Conservation (phyloP, 2,113 vertebrate genomes). For the Lontra canadensis region DNA sequence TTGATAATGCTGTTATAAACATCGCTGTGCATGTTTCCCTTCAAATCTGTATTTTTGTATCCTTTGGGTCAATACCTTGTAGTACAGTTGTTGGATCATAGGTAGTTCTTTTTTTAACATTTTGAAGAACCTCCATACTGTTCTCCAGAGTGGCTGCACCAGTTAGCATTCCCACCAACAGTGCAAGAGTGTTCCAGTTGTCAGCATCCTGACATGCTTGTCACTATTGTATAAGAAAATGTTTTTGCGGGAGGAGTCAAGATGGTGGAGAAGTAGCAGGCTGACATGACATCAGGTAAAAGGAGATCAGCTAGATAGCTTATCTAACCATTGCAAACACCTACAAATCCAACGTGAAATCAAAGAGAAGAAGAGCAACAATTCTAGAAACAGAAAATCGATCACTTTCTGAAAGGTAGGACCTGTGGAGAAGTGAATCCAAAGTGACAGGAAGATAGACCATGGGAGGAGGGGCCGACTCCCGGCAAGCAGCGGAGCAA, state of each 20-base stretch:
- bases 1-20: neutral
- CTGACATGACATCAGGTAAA: too few species aligned
- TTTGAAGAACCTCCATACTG: neutral
- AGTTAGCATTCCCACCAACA: neutral
- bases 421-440: too few species aligned
- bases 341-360: too few species aligned
- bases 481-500: too few species aligned
- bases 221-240: neutral
- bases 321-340: too few species aligned
- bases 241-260: neutral
- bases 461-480: too few species aligned
- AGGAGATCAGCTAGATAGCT: too few species aligned
- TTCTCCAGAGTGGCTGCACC: neutral
- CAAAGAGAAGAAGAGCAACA: too few species aligned
- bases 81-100: neutral
- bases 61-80: neutral
- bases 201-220: neutral
- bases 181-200: neutral
- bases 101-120: neutral
- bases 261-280: too few species aligned
- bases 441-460: too few species aligned
- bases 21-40: neutral
- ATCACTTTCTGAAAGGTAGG: too few species aligned
- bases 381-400: too few species aligned
- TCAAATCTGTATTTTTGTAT: neutral